Conservation (phyloP, 2,888 invertebrate species). For the Agonopterix heracliana region DNA sequence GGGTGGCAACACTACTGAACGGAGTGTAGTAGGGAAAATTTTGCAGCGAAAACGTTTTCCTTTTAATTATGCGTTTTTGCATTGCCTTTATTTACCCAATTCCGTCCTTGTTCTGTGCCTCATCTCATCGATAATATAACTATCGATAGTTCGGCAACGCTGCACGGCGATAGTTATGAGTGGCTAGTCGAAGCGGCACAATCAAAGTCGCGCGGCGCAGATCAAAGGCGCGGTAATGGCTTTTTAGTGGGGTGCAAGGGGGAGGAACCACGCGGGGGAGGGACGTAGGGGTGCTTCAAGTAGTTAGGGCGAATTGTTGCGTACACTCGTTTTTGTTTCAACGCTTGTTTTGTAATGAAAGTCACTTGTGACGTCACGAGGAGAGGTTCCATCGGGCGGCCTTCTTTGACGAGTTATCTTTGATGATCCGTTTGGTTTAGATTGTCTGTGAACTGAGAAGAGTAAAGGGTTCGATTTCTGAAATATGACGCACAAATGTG, state of each 20-base stretch:
- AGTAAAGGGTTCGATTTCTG: too few relatives aligned
- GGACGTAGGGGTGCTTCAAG: slow-evolving; percentile 33
- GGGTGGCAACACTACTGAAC: too few relatives aligned
- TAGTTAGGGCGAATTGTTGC: slow-evolving; percentile 33
- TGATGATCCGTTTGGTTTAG: too few relatives aligned
- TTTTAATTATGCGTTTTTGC: too few relatives aligned
- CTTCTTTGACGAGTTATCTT: background rate
- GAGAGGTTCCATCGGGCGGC: slow-evolving; percentile 2
- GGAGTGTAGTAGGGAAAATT: too few relatives aligned
- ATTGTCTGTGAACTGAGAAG: too few relatives aligned
- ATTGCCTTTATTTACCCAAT: too few relatives aligned
- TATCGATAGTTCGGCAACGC: too few relatives aligned
- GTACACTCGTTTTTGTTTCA: slow-evolving; percentile 43
- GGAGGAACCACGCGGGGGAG: slow-evolving; percentile 12
- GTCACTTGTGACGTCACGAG: slow-evolving; percentile 36
- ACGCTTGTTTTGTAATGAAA: slow-evolving; percentile 50
- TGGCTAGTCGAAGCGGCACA: slow-evolving; percentile 60
- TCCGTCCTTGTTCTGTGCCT: too few relatives aligned
- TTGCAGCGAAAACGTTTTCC: too few relatives aligned
- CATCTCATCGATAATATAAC: too few relatives aligned
- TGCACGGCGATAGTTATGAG: slow-evolving; percentile 47
- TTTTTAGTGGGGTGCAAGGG: slow-evolving; percentile 51
- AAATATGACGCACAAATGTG: too few relatives aligned
- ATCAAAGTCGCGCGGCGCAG: slow-evolving; percentile 56
- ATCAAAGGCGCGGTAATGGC: slow-evolving; percentile 67